A percentile compares a stretch with the other conserved stretches of the same genome.
Evolutionary conservation across 2,888 invertebrate species (phyloP).

Genomic region (Aporophyla nigra): DNA sequence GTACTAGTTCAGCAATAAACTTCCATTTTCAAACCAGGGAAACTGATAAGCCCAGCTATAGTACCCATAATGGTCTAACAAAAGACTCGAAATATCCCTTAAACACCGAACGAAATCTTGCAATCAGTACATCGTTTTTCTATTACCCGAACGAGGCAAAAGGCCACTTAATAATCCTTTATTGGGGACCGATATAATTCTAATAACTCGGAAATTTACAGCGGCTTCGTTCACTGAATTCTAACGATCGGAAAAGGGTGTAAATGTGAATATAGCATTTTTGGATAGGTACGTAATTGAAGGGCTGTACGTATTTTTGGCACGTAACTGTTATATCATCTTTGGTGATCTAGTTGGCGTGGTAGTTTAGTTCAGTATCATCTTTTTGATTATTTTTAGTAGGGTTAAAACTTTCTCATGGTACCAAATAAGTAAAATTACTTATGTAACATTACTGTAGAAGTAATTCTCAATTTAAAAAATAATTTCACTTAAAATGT

Average conservation of each 20-base stretch:
- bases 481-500: not conserved
- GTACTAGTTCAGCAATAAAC: not conserved
- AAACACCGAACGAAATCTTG: slow-evolving; percentile 30
- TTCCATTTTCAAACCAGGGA: not conserved
- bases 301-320: slow-evolving; percentile 37
- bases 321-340: slow-evolving; percentile 56
- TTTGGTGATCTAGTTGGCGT: slow-evolving; percentile 30
- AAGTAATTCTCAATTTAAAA: not conserved
- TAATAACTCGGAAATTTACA: slow-evolving; percentile 67
- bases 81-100: slow-evolving; percentile 10
- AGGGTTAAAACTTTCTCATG: no score
- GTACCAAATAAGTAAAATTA: not conserved
- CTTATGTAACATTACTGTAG: no score
- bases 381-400: not conserved
- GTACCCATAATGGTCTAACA: not conserved
- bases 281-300: slow-evolving; percentile 29
- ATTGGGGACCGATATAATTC: slow-evolving; percentile 66
- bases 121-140: slow-evolving; percentile 67
- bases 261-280: slow-evolving; percentile 46
- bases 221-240: slow-evolving; percentile 58
- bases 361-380: not conserved
- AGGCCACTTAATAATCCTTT: slow-evolving; percentile 63
- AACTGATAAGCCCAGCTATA: not conserved
- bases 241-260: slow-evolving; percentile 57
- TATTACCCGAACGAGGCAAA: slow-evolving; percentile 52